phyloP scores from a whole-genome alignment of 2,888 invertebrate genomes.

The Argyra leucocephala region DNA sequence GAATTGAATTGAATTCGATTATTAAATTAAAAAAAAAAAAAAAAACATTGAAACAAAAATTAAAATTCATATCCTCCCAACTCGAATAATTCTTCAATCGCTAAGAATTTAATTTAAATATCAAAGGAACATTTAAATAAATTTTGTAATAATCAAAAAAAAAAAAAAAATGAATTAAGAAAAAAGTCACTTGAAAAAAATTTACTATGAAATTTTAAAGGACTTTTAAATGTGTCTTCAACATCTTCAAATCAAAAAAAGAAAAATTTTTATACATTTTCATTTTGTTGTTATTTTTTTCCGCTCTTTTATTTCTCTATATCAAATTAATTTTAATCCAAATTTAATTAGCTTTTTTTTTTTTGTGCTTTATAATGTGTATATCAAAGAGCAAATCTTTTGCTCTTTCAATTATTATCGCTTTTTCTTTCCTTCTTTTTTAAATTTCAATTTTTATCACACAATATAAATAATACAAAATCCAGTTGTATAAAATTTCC shows the following conservation, averaged over 20 bases:
- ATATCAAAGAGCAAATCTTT: neutral
- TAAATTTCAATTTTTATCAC: neutral
- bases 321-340: neutral
- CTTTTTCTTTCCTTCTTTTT: no score
- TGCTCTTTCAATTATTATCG: no score
- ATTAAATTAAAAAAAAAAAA: no score
- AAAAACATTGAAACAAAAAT: no score
- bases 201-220: neutral
- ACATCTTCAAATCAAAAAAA: no score
- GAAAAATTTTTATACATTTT: neutral
- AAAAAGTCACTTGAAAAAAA: neutral
- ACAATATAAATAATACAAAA: no score
- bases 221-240: neutral
- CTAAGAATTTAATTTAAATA: neutral
- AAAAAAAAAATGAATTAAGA: neutral
- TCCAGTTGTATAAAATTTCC: no score
- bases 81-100: no score
- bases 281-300: neutral
- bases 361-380: neutral
- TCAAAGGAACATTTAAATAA: neutral
- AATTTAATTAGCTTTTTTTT: slow-evolving; percentile 6
- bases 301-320: neutral
- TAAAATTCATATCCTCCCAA: neutral
- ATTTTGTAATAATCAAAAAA: neutral
- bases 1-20: neutral